A percentile compares a stretch with the other conserved stretches of the same genome.
These are phyloP conservation scores for Dasypolia templi DNA, from an alignment of 2,888 invertebrate species.

Conservation along the genomic window DNA sequence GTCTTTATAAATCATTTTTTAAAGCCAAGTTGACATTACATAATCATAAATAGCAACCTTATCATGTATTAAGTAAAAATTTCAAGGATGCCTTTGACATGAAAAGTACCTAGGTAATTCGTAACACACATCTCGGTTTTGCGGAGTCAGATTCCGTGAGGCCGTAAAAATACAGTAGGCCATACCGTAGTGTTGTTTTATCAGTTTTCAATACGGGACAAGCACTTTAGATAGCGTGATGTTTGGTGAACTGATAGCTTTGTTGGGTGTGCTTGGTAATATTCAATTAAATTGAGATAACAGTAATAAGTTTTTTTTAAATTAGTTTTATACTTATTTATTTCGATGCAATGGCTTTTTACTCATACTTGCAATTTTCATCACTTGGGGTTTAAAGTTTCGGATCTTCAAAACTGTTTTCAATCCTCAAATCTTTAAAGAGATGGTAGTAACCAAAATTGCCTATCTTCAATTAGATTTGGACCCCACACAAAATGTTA, in stretches of 20 bases:
- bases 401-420: too few species aligned
- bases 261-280: neutral
- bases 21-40: neutral
- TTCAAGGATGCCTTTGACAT: neutral
- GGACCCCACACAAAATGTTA: too few species aligned
- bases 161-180: constrained; percentile 44
- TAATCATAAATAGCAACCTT: neutral
- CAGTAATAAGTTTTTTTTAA: neutral
- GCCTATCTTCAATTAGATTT: too few species aligned
- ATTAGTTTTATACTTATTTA: neutral
- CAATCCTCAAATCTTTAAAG: neutral
- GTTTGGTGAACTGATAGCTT: constrained; percentile 18
- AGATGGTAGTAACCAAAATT: too few species aligned
- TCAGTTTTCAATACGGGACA: constrained; percentile 57
- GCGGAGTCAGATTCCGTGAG: constrained; percentile 15
- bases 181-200: constrained; percentile 47
- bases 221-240: constrained; percentile 45
- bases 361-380: neutral
- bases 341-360: neutral
- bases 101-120: neutral
- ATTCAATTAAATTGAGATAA: neutral
- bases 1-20: neutral
- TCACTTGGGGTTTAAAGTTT: neutral
- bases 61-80: neutral
- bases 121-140: constrained; percentile 3